A percentile compares a stretch with the other conserved stretches of the same genome.
Conservation (phyloP, 2,797 vertebrate genomes). For the Macroramphosus scolopax region DNA sequence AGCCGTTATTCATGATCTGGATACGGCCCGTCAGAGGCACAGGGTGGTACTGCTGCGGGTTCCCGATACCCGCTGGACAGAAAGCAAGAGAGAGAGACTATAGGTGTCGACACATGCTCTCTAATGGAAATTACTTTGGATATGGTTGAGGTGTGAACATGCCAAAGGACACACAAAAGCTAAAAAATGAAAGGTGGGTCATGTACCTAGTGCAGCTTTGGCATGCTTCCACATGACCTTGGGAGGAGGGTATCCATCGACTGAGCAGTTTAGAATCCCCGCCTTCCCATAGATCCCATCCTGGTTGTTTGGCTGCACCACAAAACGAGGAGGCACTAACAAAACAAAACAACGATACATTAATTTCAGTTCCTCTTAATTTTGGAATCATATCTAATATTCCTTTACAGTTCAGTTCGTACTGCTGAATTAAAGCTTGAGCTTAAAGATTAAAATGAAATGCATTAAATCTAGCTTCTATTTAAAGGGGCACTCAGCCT, state of each 20-base stretch:
- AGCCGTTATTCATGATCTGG: slow-evolving; percentile 96
- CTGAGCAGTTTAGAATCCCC: slow-evolving; percentile 94
- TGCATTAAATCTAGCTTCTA: background rate
- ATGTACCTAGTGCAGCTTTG: slow-evolving; percentile 81
- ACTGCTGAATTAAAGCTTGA: background rate
- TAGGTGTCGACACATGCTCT: background rate
- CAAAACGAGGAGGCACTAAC: slow-evolving; percentile 92
- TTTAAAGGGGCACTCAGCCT: background rate
- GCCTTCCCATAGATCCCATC: slow-evolving; percentile 98
- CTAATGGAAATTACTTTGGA: slow-evolving; percentile 6
- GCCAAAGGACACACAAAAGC: slow-evolving; percentile 9
- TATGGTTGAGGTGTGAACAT: slow-evolving; percentile 6
- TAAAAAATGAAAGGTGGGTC: slow-evolving; percentile 14
- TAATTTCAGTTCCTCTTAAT: background rate
- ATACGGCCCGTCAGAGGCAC: slow-evolving; percentile 96
- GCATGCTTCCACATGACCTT: slow-evolving; percentile 99
- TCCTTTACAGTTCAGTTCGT: background rate
- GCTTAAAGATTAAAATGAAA: slow-evolving; percentile 1
- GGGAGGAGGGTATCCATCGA: slow-evolving; percentile 95
- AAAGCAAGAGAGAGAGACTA: slow-evolving; percentile 12
- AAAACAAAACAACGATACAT: background rate
- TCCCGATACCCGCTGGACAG: slow-evolving; percentile 83
- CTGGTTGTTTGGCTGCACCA: slow-evolving; percentile 98
- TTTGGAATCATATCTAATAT: background rate
- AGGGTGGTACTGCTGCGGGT: slow-evolving; percentile 97